Conservation (phyloP, 2,888 invertebrate species). For the Platerodrilus igneus region DNA sequence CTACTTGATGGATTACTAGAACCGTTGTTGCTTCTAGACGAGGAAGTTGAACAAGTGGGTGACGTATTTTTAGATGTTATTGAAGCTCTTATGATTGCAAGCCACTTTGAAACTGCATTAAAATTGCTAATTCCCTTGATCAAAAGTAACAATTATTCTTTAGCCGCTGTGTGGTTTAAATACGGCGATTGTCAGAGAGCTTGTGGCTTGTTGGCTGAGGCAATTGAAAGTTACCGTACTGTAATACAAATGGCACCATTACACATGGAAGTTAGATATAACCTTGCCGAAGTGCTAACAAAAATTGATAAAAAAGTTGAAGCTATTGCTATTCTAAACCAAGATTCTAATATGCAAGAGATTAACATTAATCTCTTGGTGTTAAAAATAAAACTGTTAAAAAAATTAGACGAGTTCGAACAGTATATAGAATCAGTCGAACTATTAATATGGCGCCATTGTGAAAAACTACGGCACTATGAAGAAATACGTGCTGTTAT, state of each 20-base stretch:
- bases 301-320: conserved; percentile 69
- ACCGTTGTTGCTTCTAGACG: conserved; percentile 53
- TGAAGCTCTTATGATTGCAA: conserved; percentile 78
- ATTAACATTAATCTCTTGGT: conserved; percentile 73
- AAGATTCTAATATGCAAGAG: conserved; percentile 61
- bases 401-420: conserved; percentile 59
- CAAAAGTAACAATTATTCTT: conserved; percentile 65
- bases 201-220: conserved; percentile 65
- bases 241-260: conserved; percentile 81
- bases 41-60: conserved; percentile 72
- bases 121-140: conserved; percentile 69
- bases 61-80: conserved; percentile 88
- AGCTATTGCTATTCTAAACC: conserved; percentile 74
- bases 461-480: conserved; percentile 58
- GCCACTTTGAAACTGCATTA: conserved; percentile 67
- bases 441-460: conserved; percentile 70
- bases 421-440: conserved; percentile 72
- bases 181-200: conserved; percentile 83
- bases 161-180: conserved; percentile 90
- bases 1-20: conserved; percentile 61
- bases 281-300: conserved; percentile 65
- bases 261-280: conserved; percentile 78
- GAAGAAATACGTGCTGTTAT: conserved; percentile 53
- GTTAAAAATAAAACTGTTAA: conserved; percentile 71
- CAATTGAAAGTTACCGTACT: conserved; percentile 70